Evolutionary conservation across 1,140 invertebrate species (phyloP), one percentile per base, ranked within the genome.

Genomic region (Drosophila parvula): DNA sequence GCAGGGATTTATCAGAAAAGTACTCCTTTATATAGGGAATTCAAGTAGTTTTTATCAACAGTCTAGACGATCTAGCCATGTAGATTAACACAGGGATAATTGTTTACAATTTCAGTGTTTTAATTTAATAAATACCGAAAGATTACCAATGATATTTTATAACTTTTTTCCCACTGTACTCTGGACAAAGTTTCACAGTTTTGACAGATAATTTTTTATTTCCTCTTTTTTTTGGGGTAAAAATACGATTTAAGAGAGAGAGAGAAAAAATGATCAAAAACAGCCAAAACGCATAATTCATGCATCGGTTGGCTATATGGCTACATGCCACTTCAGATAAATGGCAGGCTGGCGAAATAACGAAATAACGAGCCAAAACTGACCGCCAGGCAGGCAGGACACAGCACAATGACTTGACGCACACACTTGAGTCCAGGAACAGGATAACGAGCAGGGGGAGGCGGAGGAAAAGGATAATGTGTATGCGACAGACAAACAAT

Each of bases 271-370:
- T 89, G 83, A 89, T 89, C 84, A 89, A 89, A 89, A 89, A 89
- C 84, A 89, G 80, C 69, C 28, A 89, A 89, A 89, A 84, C 84
- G 84, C 84, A 89, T 89, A 89, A 84, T 90, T 89, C 84, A 89
- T 84, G 84, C 84, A 89, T 89, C 84, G 83, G 78, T 12, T 36
- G 32, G 50, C 50, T 53, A 53, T 36, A 14, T 53, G 50, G 50
- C 74, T 69, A 90, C 78, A 89, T 68, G 77, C 58, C 69, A 63
- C 80, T 88, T 61, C 45, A 88, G 70, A 80, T 84, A 80, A 89
- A 84, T 80, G 78, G 73, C 80, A 60, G 62, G 43, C 55, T 32
- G 53, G 27, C 27, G 56, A 43, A 61, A 48, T 67, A 69, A 79
- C 75, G 58, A 43, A 61, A 48, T 67, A 69, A 79, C 75, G 58